Percentiles rank a stretch among this genome's conserved stretches.
These are phyloP conservation scores for Chrysaora quinquecirrha DNA, from an alignment of 30 jellyfish, hydroid and myxozoan genomes.

Conservation along the genomic window DNA sequence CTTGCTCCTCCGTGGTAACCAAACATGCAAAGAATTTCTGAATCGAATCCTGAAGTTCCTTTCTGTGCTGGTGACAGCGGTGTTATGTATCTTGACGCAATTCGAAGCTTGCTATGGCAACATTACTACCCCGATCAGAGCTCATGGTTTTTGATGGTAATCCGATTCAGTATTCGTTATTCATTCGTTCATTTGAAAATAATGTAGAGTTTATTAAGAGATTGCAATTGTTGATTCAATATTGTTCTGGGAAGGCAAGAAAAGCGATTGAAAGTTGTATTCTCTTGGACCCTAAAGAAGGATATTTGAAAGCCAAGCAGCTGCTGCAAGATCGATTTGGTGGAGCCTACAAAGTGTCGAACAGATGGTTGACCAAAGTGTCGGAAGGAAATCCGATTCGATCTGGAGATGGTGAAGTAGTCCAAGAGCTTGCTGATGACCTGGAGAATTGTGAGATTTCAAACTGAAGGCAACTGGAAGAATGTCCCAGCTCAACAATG, in stretches of 20 bases:
- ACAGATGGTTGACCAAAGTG: constrained; percentile 23
- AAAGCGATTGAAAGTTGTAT: too few species aligned
- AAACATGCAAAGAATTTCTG: neutral
- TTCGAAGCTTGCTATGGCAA: constrained; percentile 8
- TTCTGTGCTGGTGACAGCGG: constrained; percentile 17
- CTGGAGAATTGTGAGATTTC: constrained; percentile 33
- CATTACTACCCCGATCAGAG: constrained; percentile 12
- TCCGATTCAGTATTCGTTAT: constrained; percentile 1
- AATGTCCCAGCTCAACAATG: constrained; percentile 18
- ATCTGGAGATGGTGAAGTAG: constrained; percentile 23
- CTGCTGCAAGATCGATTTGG: neutral
- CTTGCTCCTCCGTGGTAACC: constrained; percentile 44
- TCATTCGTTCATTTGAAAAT: constrained; percentile 4
- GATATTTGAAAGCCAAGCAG: neutral
- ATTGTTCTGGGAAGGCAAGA: constrained; percentile 15
- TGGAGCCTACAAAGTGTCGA: constrained; percentile 11
- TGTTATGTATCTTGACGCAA: constrained; percentile 2
- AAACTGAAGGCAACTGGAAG: constrained; percentile 50
- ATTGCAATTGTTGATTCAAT: constrained; percentile 23
- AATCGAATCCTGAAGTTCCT: constrained; percentile 19
- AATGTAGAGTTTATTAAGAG: constrained; percentile 11
- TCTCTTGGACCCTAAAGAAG: constrained; percentile 37
- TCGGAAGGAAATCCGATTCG: constrained; percentile 6
- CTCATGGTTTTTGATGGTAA: constrained; percentile 2
- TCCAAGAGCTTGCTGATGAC: constrained; percentile 37